These are phyloP conservation scores for Ichneumon xanthorius DNA, from an alignment of 2,888 invertebrate species.

Conservation along the genomic window DNA sequence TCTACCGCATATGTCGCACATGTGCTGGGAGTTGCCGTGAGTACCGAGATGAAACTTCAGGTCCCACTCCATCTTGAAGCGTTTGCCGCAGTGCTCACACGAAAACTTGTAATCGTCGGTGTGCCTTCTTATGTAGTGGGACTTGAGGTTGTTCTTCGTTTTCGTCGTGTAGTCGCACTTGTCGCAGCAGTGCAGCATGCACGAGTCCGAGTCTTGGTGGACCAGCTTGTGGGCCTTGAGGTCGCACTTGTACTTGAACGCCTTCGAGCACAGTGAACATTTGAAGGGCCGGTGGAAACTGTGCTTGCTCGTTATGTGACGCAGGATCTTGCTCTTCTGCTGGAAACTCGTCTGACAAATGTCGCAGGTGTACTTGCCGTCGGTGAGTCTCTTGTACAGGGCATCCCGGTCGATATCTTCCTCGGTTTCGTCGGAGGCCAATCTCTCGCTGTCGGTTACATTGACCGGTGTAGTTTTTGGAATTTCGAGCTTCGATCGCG, in stretches of 20 bases:
- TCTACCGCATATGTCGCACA: constrained; percentile 80
- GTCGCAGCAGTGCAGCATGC: constrained; percentile 74
- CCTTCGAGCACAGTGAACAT: constrained; percentile 73
- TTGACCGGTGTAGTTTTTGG: not conserved
- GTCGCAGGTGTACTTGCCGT: constrained; percentile 72
- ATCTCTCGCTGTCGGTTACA: constrained; percentile 21
- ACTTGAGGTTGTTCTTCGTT: constrained; percentile 76
- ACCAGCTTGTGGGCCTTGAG: constrained; percentile 73
- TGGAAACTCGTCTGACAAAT: constrained; percentile 71
- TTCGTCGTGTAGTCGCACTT: constrained; percentile 77
- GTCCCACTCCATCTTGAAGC: constrained; percentile 79
- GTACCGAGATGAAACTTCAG: constrained; percentile 79
- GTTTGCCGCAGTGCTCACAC: constrained; percentile 77
- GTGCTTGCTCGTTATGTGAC: constrained; percentile 77
- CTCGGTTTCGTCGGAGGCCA: constrained; percentile 12
- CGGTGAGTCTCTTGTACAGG: constrained; percentile 66
- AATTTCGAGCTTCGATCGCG: not conserved
- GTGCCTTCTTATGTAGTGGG: constrained; percentile 76
- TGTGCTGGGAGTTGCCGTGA: constrained; percentile 74
- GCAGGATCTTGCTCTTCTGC: constrained; percentile 76
- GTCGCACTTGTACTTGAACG: constrained; percentile 78
- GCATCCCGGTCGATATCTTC: constrained; percentile 46
- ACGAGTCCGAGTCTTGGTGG: constrained; percentile 70
- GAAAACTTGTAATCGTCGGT: constrained; percentile 76
- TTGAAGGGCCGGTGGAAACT: constrained; percentile 76